Percentiles rank a stretch among this genome's conserved stretches.
Evolutionary conservation across 2,797 vertebrate species (phyloP).

Genomic region (Brachyalestes nurse): DNA sequence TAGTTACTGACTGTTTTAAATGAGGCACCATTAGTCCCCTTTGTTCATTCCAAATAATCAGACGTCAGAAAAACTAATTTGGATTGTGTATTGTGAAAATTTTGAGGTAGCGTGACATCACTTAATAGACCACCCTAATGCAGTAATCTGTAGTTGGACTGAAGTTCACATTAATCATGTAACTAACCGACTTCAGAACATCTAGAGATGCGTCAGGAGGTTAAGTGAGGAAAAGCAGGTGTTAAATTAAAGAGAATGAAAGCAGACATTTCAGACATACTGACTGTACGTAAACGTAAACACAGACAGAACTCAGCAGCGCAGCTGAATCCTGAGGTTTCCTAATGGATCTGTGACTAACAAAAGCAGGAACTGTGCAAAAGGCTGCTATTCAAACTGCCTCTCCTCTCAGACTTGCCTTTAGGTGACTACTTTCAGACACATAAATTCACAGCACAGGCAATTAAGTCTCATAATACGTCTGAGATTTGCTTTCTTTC

Average conservation of each 20-base stretch:
- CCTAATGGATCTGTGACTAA: slow-evolving; percentile 59
- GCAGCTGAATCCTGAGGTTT: slow-evolving; percentile 44
- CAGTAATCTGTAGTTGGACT: too few species aligned
- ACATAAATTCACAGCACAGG: slow-evolving; percentile 62
- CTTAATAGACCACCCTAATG: too few species aligned
- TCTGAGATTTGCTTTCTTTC: slow-evolving; percentile 31
- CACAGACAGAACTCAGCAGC: slow-evolving; percentile 45
- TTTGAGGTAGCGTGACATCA: too few species aligned
- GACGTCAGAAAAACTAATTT: too few species aligned
- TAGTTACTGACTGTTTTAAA: too few species aligned
- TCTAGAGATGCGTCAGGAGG: background rate
- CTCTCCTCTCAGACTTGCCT: slow-evolving; percentile 48
- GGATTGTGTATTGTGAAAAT: too few species aligned
- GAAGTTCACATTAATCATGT: too few species aligned
- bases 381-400: slow-evolving; percentile 42
- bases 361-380: slow-evolving; percentile 45
- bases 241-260: slow-evolving; percentile 6
- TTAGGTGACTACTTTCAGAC: slow-evolving; percentile 62
- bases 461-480: slow-evolving; percentile 46
- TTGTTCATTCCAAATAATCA: too few species aligned
- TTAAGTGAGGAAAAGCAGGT: slow-evolving; percentile 21
- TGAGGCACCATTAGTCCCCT: too few species aligned
- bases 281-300: slow-evolving; percentile 36
- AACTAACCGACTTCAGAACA: background rate
- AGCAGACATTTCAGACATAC: slow-evolving; percentile 45